Evolutionary conservation across 2,888 invertebrate species (phyloP), one percentile per base, ranked within the genome.

Genomic region (Melinaea marsaeus): DNA sequence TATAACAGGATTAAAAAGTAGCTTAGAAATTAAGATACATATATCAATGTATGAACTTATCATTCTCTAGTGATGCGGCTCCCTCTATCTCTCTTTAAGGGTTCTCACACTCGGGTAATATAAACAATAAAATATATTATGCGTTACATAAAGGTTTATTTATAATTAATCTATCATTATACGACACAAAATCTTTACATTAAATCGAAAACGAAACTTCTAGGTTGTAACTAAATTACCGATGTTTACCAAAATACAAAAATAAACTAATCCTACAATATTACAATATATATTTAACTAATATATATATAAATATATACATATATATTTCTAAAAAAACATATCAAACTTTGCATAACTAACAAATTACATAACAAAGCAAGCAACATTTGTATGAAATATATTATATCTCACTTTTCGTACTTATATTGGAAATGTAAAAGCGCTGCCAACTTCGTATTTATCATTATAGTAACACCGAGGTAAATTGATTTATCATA

Each of bases 321-420:
- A 22, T 22, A 22, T 22, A 48, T 51, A 51, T 32, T 51, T 22
- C 32, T 51, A 7, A 4, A 51, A 32, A 51, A 51, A 51, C 22
- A 32, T 51, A 51, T 32, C 32, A 6, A 51, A 32, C 22, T 51
- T 51, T 32, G 51, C 22, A 7, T 9, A 32, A 2, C 51, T 32
- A 51, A 6, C 51, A 51, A 51, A 51, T 51, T 51, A 51, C 51
- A 51, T 32, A 51, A 51, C 13, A 51, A 51, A 51, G 32, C 22
- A 13, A 32, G 32, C 51, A 51, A 22, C 32, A 32, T 51, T 51
- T 51, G 22, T 51, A 32, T 7, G 51, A 32, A 51, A 51, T 2
- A 32, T 32, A 32, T 32, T 7, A 51, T n/a, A 22, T 32, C 51
- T 22, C 48, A n/a, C n/a, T 47, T 47, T 48, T 32, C 3, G 22